phyloP scores from a whole-genome alignment of 2,888 invertebrate genomes.

The Serripes groenlandicus region DNA sequence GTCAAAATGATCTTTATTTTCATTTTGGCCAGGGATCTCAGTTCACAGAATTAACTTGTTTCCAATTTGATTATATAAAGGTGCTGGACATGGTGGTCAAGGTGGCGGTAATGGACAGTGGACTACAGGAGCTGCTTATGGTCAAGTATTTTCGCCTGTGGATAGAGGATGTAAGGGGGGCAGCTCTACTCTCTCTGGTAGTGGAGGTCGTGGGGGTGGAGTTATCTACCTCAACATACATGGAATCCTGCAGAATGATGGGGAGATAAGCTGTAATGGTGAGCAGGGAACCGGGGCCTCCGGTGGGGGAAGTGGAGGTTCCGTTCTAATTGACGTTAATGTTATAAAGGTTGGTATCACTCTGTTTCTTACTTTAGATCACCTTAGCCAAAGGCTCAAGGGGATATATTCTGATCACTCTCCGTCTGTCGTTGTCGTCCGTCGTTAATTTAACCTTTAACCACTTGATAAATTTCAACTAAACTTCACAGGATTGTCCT shows the following conservation, averaged over 20 bases:
- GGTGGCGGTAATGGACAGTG: constrained; percentile 66
- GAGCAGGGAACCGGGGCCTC: constrained; percentile 59
- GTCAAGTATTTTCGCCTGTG: constrained; percentile 72
- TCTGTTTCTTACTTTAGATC: too few relatives aligned
- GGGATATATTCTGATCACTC: too few relatives aligned
- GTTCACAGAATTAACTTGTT: too few relatives aligned
- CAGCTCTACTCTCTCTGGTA: constrained; percentile 16
- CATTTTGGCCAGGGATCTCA: too few relatives aligned
- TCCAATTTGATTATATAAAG: too few relatives aligned
- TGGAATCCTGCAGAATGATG: constrained; percentile 75
- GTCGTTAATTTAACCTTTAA: too few relatives aligned
- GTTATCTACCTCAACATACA: constrained; percentile 69
- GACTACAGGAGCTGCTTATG: constrained; percentile 71
- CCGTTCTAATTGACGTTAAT: constrained; percentile 67
- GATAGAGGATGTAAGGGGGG: constrained; percentile 77
- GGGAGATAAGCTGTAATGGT: constrained; percentile 75
- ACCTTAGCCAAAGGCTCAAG: too few relatives aligned
- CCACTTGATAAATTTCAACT: too few relatives aligned
- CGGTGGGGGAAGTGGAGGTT: constrained; percentile 79
- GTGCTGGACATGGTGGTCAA: constrained; percentile 79
- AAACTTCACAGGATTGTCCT: too few relatives aligned
- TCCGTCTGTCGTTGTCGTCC: too few relatives aligned
- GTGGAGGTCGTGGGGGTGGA: constrained; percentile 76
- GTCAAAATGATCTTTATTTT: too few relatives aligned
- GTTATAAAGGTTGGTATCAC: constrained; percentile 45